Evolutionary conservation across 1,140 invertebrate species (phyloP).

Genomic region (Leptoteleia sp.): DNA sequence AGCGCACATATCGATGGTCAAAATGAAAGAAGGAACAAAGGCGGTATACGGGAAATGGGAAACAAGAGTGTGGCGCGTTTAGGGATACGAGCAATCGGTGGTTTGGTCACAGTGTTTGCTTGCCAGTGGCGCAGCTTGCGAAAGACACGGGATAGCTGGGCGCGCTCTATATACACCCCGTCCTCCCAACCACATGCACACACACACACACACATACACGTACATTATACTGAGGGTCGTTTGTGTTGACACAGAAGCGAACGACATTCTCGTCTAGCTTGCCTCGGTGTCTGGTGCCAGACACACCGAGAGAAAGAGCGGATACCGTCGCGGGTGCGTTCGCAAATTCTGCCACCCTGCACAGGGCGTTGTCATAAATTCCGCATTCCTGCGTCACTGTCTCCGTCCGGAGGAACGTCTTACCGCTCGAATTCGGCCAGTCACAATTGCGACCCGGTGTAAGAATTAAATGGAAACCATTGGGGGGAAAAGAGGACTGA

Average conservation of each 20-base stretch:
- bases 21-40: conserved; percentile 57
- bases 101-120: conserved; percentile 33
- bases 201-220: too few species aligned
- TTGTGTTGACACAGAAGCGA: conserved; percentile 33
- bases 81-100: conserved; percentile 44
- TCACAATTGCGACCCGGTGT: conserved; percentile 6
- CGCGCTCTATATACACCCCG: too few species aligned
- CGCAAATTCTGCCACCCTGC: neutral
- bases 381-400: conserved; percentile 10
- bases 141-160: conserved; percentile 27
- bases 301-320: conserved; percentile 7
- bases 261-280: conserved; percentile 25
- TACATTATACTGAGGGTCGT: conserved; percentile 8
- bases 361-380: conserved; percentile 29
- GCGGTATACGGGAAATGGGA: conserved; percentile 28
- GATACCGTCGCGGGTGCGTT: conserved; percentile 29
- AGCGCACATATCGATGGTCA: conserved; percentile 42
- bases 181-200: too few species aligned
- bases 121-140: conserved; percentile 37
- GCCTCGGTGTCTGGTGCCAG: conserved; percentile 1
- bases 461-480: too few species aligned
- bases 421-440: conserved; percentile 1
- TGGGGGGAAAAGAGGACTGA: too few species aligned
- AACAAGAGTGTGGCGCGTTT: conserved; percentile 37
- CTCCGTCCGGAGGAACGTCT: conserved; percentile 9